Percentiles rank a stretch among this genome's conserved stretches.
Evolutionary conservation across 2,113 vertebrate species (phyloP).

Genomic region (Otus sunia): DNA sequence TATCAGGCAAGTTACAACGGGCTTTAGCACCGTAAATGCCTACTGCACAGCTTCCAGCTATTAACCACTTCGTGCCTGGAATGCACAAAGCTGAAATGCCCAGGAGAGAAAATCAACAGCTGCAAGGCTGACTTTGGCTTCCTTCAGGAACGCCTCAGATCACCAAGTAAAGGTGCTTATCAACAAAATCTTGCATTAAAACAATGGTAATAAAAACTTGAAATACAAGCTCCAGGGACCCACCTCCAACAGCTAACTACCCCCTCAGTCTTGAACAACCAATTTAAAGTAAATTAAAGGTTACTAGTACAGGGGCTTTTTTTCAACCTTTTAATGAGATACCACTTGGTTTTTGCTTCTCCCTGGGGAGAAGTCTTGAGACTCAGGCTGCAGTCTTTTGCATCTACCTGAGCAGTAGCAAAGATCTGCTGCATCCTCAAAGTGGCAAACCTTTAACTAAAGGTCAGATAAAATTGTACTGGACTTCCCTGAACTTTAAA

Average conservation of each 20-base stretch:
- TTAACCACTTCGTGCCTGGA: conserved; percentile 21
- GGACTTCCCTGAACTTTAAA: conserved; percentile 9
- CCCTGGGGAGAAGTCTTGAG: background rate
- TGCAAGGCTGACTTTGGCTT: background rate
- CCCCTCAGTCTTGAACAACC: background rate
- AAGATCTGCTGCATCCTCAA: background rate
- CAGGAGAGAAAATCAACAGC: background rate
- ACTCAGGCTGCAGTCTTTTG: background rate
- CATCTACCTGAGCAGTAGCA: background rate
- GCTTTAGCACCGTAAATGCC: background rate
- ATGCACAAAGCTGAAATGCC: background rate
- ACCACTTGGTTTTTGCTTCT: background rate
- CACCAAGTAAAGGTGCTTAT: background rate
- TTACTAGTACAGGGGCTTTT: background rate
- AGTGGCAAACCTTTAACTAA: background rate
- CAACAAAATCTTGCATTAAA: background rate
- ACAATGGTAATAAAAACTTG: background rate
- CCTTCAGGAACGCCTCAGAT: background rate
- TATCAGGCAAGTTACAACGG: conserved; percentile 70
- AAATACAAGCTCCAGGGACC: background rate
- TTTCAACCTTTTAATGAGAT: background rate
- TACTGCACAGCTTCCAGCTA: background rate
- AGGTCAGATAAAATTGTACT: background rate
- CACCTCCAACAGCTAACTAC: background rate
- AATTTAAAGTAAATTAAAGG: background rate